These are phyloP conservation scores for Ambastaia sidthimunki DNA, from an alignment of 2,797 vertebrate genomes.

Conservation along the genomic window DNA sequence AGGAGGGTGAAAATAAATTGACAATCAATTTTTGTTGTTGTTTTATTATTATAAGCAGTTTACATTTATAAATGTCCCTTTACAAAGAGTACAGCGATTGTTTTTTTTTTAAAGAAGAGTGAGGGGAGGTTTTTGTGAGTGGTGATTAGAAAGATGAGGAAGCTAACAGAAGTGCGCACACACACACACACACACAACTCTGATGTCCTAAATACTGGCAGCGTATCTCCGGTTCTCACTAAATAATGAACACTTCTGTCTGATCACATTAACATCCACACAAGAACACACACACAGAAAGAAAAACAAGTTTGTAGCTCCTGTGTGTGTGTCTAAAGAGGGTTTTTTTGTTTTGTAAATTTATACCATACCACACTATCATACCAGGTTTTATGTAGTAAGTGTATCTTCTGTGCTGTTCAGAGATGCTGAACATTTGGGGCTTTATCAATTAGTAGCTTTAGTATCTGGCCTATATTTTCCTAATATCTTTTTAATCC, in stretches of 20 bases:
- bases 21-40: not conserved
- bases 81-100: not conserved
- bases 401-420: too few species aligned
- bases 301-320: conserved; percentile 15
- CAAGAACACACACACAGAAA: not conserved
- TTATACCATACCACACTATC: too few species aligned
- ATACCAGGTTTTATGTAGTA: too few species aligned
- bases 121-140: not conserved
- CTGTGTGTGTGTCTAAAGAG: not conserved
- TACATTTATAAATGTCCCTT: not conserved
- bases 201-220: conserved; percentile 46
- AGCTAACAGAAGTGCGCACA: not conserved
- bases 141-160: not conserved
- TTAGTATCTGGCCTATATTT: too few species aligned
- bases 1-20: not conserved
- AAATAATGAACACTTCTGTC: conserved; percentile 57
- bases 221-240: conserved; percentile 27
- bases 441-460: too few species aligned
- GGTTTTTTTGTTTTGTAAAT: too few species aligned
- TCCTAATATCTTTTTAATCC: too few species aligned
- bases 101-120: not conserved
- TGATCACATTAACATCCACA: conserved; percentile 49
- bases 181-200: too few species aligned
- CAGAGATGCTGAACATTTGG: too few species aligned
- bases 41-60: not conserved